These are phyloP conservation scores for Campylorhamphus procurvoides DNA, from an alignment of 2,113 vertebrate species.

Conservation along the genomic window DNA sequence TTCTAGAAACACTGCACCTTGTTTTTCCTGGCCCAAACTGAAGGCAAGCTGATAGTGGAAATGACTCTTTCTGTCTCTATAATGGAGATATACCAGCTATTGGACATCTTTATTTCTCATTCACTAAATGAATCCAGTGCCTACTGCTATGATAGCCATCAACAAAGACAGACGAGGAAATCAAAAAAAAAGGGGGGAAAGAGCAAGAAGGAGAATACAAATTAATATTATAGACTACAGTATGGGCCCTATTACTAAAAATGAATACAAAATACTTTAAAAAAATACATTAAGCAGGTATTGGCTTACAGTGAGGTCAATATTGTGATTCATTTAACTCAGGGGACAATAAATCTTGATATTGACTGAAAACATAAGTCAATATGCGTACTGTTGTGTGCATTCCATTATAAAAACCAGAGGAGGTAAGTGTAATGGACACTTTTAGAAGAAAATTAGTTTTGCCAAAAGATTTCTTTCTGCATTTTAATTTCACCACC, in stretches of 20 bases:
- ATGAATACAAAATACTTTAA: slow-evolving; percentile 81
- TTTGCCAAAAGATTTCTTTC: slow-evolving; percentile 9
- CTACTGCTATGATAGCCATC: slow-evolving; percentile 62
- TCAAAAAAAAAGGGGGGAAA: slow-evolving; percentile 30
- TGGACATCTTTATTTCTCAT: slow-evolving; percentile 32
- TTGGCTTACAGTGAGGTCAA: slow-evolving; percentile 81
- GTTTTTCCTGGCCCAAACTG: neutral
- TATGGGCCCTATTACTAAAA: slow-evolving; percentile 78
- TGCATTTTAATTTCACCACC: neutral
- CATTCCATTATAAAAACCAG: slow-evolving; percentile 76
- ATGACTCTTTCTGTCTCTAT: slow-evolving; percentile 25
- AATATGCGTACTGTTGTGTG: slow-evolving; percentile 78
- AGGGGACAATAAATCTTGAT: slow-evolving; percentile 82
- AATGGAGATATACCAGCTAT: slow-evolving; percentile 4
- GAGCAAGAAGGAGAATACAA: slow-evolving; percentile 71
- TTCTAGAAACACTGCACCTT: neutral
- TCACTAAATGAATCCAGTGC: slow-evolving; percentile 51
- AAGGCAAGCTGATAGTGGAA: slow-evolving; percentile 25
- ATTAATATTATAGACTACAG: slow-evolving; percentile 69
- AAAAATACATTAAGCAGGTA: slow-evolving; percentile 78
- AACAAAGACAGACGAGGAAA: slow-evolving; percentile 65
- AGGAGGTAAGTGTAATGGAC: slow-evolving; percentile 49
- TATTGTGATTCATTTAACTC: slow-evolving; percentile 83
- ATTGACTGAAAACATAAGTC: slow-evolving; percentile 81
- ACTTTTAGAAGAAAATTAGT: slow-evolving; percentile 59